Conservation (phyloP, 2,113 vertebrate species). For the Narcine bancroftii region DNA sequence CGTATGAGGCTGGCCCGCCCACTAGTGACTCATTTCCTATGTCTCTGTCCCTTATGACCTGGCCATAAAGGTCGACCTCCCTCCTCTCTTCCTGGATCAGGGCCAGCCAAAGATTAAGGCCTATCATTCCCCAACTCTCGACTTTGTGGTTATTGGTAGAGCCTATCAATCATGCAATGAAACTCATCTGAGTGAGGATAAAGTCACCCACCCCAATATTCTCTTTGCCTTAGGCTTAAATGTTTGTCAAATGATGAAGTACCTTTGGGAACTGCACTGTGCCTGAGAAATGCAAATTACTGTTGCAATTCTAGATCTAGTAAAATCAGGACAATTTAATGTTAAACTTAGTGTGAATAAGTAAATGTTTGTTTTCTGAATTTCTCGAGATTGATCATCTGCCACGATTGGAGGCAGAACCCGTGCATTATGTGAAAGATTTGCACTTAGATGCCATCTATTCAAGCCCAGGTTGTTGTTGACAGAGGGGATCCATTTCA, state of each 20-base stretch:
- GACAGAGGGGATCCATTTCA: background rate
- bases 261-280: background rate
- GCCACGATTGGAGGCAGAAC: background rate
- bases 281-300: background rate
- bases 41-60: too few relatives aligned
- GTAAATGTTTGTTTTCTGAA: background rate
- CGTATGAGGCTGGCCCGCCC: too few relatives aligned
- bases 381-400: background rate
- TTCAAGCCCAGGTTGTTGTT: background rate
- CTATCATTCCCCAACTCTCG: too few relatives aligned
- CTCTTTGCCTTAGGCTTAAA: background rate
- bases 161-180: too few relatives aligned
- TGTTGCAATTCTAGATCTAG: background rate
- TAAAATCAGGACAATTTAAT: background rate
- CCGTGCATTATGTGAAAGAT: background rate
- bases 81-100: too few relatives aligned
- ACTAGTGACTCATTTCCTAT: too few relatives aligned
- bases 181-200: background rate
- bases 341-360: background rate
- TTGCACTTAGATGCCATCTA: background rate
- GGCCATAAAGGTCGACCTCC: too few relatives aligned
- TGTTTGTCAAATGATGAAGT: background rate
- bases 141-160: too few relatives aligned
- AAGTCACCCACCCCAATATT: background rate
- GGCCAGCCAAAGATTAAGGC: too few relatives aligned